Evolutionary conservation across 2,888 invertebrate genomes (phyloP).

Genomic region (Orthonevra nobilis): DNA sequence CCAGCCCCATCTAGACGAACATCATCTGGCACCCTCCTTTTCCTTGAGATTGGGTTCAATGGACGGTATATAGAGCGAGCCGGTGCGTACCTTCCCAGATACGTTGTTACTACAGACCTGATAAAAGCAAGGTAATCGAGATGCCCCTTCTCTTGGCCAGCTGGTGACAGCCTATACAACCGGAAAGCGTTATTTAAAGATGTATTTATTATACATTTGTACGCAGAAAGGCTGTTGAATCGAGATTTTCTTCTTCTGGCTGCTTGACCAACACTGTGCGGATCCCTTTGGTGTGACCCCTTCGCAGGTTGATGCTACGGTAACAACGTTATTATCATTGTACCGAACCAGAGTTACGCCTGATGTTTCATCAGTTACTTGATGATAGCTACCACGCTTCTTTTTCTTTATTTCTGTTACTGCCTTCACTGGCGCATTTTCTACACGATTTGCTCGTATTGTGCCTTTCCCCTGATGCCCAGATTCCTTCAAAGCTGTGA

Average conservation of each 20-base stretch:
- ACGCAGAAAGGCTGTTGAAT: too few species aligned
- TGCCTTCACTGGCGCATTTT: too few species aligned
- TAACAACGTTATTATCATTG: constrained; percentile 20
- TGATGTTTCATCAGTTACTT: too few species aligned
- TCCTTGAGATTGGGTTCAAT: background rate
- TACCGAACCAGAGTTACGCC: too few species aligned
- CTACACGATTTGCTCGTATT: background rate
- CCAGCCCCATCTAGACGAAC: background rate
- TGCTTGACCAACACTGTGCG: too few species aligned
- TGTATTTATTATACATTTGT: constrained; percentile 1
- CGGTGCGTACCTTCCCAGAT: background rate
- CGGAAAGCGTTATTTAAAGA: background rate
- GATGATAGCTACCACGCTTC: constrained; percentile 20
- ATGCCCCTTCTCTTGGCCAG: too few species aligned
- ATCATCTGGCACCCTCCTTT: background rate
- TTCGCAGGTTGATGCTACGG: constrained; percentile 22
- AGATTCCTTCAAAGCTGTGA: constrained; percentile 11
- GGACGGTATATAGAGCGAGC: background rate
- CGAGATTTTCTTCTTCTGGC: too few species aligned
- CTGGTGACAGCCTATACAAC: background rate
- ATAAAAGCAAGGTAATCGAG: too few species aligned
- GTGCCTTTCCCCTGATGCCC: background rate
- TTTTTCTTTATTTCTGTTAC: constrained; percentile 11
- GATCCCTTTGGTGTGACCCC: background rate
- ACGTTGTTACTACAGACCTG: background rate